phyloP scores from a whole-genome alignment of 2,888 invertebrate species.

The Diplolepis rosae region DNA sequence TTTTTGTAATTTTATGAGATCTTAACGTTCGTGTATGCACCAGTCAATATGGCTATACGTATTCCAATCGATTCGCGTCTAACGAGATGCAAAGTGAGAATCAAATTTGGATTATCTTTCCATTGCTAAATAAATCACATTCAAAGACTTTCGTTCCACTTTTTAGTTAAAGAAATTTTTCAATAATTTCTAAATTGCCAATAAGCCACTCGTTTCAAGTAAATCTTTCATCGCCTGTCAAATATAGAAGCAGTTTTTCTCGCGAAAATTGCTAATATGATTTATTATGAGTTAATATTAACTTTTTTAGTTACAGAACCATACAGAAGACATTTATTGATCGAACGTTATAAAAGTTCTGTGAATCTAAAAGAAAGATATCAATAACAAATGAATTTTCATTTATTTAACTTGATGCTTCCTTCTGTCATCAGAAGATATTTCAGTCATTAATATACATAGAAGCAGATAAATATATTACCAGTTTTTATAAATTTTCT shows the following conservation, averaged over 20 bases:
- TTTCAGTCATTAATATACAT: no score
- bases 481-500: no score
- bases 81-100: background rate
- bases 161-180: background rate
- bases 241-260: background rate
- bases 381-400: no score
- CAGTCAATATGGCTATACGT: constrained; percentile 1
- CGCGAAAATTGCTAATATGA: constrained; percentile 1
- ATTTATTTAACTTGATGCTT: no score
- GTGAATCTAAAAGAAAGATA: no score
- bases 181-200: constrained; percentile 15
- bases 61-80: background rate
- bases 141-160: background rate
- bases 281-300: constrained; percentile 2
- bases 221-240: constrained; percentile 16
- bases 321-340: background rate
- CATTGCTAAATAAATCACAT: constrained; percentile 7
- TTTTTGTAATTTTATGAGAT: background rate
- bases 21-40: background rate
- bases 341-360: no score
- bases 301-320: constrained; percentile 2
- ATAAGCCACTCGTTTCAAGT: background rate
- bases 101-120: constrained; percentile 19
- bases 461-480: no score
- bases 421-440: no score